Conservation (phyloP, 2,888 invertebrate genomes). For the Corythucha ciliata region DNA sequence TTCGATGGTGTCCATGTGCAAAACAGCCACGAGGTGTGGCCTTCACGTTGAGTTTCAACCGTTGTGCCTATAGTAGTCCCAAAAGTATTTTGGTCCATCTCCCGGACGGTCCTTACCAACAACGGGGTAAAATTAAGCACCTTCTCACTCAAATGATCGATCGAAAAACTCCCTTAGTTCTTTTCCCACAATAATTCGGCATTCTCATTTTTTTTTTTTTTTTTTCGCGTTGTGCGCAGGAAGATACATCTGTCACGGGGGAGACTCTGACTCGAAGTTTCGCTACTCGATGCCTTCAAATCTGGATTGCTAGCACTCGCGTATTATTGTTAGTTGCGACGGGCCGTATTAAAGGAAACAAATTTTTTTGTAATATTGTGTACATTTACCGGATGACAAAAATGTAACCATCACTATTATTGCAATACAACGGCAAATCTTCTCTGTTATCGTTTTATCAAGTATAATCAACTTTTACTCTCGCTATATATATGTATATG, state of each 20-base stretch:
- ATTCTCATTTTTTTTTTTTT: conserved; percentile 17
- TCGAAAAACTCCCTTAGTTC: neutral
- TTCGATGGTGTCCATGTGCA: no score
- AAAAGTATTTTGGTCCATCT: neutral
- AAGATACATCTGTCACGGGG: conserved; percentile 77
- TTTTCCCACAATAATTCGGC: conserved; percentile 5
- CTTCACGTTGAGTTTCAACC: no score
- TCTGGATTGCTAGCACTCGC: conserved; percentile 26
- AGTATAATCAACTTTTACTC: no score
- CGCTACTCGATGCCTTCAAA: conserved; percentile 45
- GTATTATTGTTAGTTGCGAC: neutral
- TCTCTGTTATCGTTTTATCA: no score
- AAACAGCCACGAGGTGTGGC: no score
- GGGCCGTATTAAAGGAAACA: neutral
- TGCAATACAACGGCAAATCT: no score
- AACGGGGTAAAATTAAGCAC: neutral
- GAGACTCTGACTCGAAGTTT: conserved; percentile 50
- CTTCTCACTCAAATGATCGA: neutral
- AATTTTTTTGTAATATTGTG: no score
- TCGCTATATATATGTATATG: no score
- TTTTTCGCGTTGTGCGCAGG: conserved; percentile 48
- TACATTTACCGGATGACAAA: no score
- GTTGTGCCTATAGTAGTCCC: no score
- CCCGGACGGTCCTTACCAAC: neutral
- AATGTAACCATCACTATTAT: no score